phyloP scores from a whole-genome alignment of 2,113 vertebrate species.

The Chionis minor region DNA sequence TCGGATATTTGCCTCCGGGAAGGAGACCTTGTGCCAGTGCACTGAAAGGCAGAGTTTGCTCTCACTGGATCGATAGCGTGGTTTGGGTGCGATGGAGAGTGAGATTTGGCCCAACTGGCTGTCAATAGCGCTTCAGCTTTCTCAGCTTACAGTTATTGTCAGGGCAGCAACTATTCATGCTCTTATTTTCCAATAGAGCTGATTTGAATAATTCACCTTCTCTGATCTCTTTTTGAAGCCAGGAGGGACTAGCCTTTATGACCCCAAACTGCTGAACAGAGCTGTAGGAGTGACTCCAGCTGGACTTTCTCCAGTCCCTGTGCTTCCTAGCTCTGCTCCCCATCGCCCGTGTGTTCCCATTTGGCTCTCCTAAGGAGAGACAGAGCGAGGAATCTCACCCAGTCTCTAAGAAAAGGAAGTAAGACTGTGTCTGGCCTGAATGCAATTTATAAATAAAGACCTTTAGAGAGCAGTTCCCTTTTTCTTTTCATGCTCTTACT shows the following conservation, averaged over 20 bases:
- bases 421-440: neutral
- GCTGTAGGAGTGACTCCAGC: neutral
- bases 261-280: neutral
- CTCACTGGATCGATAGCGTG: neutral
- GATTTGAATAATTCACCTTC: constrained; percentile 18
- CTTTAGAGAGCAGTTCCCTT: neutral
- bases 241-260: neutral
- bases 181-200: neutral
- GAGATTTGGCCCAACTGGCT: neutral
- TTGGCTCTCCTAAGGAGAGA: neutral
- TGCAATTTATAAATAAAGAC: neutral
- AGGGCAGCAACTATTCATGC: neutral
- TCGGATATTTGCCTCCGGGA: constrained; percentile 42
- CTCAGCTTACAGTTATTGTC: neutral
- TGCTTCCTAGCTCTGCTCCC: neutral
- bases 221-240: neutral
- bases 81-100: neutral
- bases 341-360: neutral
- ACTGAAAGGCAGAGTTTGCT: neutral
- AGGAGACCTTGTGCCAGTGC: constrained; percentile 34
- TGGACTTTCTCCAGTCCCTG: neutral
- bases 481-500: neutral
- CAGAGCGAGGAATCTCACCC: neutral
- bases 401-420: neutral
- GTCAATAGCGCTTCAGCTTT: neutral